Base-by-base conservation (phyloP, 1,140 invertebrate species). In the Phortica variegata region DNA sequence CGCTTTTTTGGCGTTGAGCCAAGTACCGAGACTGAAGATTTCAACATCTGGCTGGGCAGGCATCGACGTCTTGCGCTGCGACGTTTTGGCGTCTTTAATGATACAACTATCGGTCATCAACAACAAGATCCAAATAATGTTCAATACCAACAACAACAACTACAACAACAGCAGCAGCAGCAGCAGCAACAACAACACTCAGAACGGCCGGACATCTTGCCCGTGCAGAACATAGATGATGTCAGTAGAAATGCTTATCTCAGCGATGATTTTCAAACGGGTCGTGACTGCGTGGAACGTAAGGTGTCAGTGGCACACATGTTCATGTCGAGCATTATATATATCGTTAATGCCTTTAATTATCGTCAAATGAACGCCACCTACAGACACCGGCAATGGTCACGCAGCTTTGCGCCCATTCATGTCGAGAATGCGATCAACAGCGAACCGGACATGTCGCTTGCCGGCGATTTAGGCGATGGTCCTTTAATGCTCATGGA, bases 1-100 rank as follows among this genome's bases (percentile, higher is more conserved):
- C 82, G 81, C 32, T 89, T 88, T 71, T 88, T 88, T 59, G 87
- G 87, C 5, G 83, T 88, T 8, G 82, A 87, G 55, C 80, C 83
- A 36, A 80, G 82, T 47, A 82, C 81, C 2, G 86, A 87, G 65
- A 77, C 79, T 1, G 73, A 80, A 5, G 84, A 88, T 60, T 82
- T 79, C 54, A 74, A 79, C 20, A 68, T 84, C 61, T 89, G 87
- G 87, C 73, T 85, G 40, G 85, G 87, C 44, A 72, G 87, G 45
- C 80, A 87, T 44, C 82, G 84, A 51, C 79, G 87, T 33, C 79
- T 88, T 65, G 85, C 86, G 0, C 46, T 76, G 5, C 56, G 74
- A 15, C 56, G 74, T 8, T 75, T 76, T 43, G 74, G 74, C 2
- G 44, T n/a, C n/a, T n/a, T n/a, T n/a, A n/a, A n/a, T n/a, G n/a